phyloP scores from a whole-genome alignment of 2,888 invertebrate species.

The Torymus aiolomorphi region DNA sequence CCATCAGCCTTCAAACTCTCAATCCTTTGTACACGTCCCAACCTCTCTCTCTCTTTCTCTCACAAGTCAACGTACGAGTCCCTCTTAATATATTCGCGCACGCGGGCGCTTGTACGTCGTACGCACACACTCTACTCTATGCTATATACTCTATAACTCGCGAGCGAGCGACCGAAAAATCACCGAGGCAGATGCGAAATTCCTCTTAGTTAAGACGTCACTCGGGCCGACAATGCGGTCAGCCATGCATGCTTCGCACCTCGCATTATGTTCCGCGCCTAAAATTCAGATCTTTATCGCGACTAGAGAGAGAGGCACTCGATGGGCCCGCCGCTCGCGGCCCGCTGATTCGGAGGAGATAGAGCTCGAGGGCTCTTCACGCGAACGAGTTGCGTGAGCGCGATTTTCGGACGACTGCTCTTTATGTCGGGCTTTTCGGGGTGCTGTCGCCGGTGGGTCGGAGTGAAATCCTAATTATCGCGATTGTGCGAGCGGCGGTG shows the following conservation, averaged over 20 bases:
- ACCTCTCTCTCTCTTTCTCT: too few species aligned
- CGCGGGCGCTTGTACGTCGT: too few species aligned
- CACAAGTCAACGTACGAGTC: too few species aligned
- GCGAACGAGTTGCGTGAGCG: constrained; percentile 59
- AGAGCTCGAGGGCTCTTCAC: constrained; percentile 71
- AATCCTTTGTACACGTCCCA: too few species aligned
- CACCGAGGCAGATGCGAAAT: constrained; percentile 29
- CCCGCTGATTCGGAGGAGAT: constrained; percentile 68
- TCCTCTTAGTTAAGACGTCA: constrained; percentile 74
- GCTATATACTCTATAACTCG: background rate
- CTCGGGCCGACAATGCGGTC: constrained; percentile 71
- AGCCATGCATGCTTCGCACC: constrained; percentile 75
- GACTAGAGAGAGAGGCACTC: constrained; percentile 71
- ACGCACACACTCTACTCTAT: too few species aligned
- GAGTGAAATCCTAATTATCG: too few species aligned
- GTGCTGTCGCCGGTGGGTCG: too few species aligned
- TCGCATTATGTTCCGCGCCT: constrained; percentile 58
- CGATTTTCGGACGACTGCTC: constrained; percentile 61
- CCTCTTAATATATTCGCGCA: too few species aligned
- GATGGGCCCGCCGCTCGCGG: constrained; percentile 65
- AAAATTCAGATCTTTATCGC: constrained; percentile 73
- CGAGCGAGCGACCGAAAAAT: background rate
- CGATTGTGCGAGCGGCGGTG: too few species aligned
- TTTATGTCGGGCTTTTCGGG: too few species aligned
- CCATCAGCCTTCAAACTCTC: too few species aligned